phyloP scores from a whole-genome alignment of 1,140 invertebrate genomes.

The Lordiphosa clarofinis region DNA sequence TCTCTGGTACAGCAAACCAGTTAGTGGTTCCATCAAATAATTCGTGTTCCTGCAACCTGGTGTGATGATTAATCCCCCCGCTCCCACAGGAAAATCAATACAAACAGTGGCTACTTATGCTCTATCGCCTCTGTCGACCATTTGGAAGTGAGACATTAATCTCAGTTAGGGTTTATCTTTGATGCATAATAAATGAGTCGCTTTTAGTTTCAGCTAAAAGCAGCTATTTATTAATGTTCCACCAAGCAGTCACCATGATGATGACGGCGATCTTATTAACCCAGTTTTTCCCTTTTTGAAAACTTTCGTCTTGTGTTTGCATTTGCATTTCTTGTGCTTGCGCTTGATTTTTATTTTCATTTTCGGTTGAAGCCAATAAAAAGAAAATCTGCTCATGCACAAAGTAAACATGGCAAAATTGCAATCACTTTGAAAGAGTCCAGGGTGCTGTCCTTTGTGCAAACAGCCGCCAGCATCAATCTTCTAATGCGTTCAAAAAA shows the following conservation, averaged over 20 bases:
- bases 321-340: constrained; percentile 43
- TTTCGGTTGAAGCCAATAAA: constrained; percentile 34
- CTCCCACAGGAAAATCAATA: too few species aligned
- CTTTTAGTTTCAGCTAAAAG: constrained; percentile 62
- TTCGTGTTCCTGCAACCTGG: too few species aligned
- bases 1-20: neutral
- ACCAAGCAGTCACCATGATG: constrained; percentile 3
- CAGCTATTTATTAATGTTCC: constrained; percentile 64
- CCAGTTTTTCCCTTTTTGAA: constrained; percentile 38
- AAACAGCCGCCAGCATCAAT: constrained; percentile 75
- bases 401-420: constrained; percentile 68
- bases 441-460: constrained; percentile 22
- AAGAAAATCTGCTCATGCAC: constrained; percentile 59
- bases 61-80: neutral
- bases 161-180: constrained; percentile 76
- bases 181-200: constrained; percentile 71
- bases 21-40: too few species aligned
- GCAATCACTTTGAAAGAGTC: constrained; percentile 59
- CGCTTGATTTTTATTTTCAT: constrained; percentile 24
- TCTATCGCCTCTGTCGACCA: constrained; percentile 43
- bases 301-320: constrained; percentile 43
- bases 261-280: constrained; percentile 65
- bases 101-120: constrained; percentile 23
- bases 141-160: constrained; percentile 73
- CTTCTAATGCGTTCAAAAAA: constrained; percentile 74